These are phyloP conservation scores for Sebastes diploproa DNA, from an alignment of 2,797 vertebrate genomes.

Conservation along the genomic window DNA sequence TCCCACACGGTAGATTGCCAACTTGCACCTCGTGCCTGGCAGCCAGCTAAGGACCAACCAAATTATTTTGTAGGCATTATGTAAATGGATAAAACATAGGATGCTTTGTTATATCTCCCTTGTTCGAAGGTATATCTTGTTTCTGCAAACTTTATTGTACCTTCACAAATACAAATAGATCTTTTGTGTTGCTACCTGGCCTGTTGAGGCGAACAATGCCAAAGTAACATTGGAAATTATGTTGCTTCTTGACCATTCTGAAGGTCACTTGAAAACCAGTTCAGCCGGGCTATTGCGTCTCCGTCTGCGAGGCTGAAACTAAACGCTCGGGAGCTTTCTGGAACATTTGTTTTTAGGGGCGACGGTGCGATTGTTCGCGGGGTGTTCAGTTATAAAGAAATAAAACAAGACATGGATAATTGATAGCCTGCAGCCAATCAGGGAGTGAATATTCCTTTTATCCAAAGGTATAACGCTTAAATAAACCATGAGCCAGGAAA, in stretches of 20 bases:
- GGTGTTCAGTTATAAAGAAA: constrained; percentile 71
- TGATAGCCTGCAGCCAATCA: constrained; percentile 71
- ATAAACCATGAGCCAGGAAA: constrained; percentile 70
- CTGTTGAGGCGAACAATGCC: neutral
- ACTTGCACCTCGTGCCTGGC: constrained; percentile 35
- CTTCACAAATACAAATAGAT: neutral
- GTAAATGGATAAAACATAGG: constrained; percentile 5
- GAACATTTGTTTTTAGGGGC: constrained; percentile 56
- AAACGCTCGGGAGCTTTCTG: constrained; percentile 45
- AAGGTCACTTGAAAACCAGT: constrained; percentile 30
- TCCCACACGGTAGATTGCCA: constrained; percentile 38
- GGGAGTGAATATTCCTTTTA: constrained; percentile 66
- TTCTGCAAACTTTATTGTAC: neutral
- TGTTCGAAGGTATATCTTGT: neutral
- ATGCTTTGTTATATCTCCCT: neutral
- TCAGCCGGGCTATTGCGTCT: neutral
- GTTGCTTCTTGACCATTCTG: neutral
- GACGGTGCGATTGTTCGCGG: constrained; percentile 56
- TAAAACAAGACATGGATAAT: constrained; percentile 74
- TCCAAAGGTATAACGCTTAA: constrained; percentile 57
- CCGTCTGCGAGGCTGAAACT: constrained; percentile 35
- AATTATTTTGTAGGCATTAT: constrained; percentile 22
- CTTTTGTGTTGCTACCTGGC: neutral
- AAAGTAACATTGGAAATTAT: neutral
- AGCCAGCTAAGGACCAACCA: constrained; percentile 14